Evolutionary conservation across 2,113 vertebrate species (phyloP), one percentile per base, ranked within the genome.

Genomic region (Entomyzon cyanotis): DNA sequence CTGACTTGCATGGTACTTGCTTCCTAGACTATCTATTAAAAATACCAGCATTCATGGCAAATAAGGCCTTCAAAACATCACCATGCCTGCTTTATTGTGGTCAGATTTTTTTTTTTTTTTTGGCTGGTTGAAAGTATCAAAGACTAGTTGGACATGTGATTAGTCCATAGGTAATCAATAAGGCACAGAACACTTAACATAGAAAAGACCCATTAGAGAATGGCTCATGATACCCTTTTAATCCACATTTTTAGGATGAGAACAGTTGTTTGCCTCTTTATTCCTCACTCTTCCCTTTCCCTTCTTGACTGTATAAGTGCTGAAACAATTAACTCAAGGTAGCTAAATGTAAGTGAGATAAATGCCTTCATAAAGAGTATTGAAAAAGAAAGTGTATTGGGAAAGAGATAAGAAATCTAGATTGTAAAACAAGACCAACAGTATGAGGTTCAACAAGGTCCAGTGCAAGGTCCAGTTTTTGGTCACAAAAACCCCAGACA

Each of bases 221-320:
- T 44, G 30, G 75, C 8, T 55, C 19, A 13, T 10, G 63, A 42
- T 5, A 62, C 5, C 10, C 3, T 20, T 49, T 69, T 89, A 22
- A 41, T 31, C 5, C 4, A 67, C 5, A 24, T 47, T 78, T 87
- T 89, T 55, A 52, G 53, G 9, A 37, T 71, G 2, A 52, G 15
- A 81, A 75, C 11, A 33, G 21, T 47, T 30, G 5, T 55, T 71
- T 73, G 3, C 24, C 21, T 53, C 5, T 35, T 62, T 41, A 8
- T n/a, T 13, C 12, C 18, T n/a, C 20, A 25, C 7, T 15, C 8
- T 35, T 3, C 3, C 4, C 2, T 28, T 71, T 85, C 3, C 1
- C 15, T 81, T 73, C 15, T 28, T 53, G 42, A 7, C 8, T 86
- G 4, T 5, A 14, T 9, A 64, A 60, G 7, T 31, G 18, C 15